Conservation (phyloP, 2,113 vertebrate genomes). For the Myotis lucifugus region DNA sequence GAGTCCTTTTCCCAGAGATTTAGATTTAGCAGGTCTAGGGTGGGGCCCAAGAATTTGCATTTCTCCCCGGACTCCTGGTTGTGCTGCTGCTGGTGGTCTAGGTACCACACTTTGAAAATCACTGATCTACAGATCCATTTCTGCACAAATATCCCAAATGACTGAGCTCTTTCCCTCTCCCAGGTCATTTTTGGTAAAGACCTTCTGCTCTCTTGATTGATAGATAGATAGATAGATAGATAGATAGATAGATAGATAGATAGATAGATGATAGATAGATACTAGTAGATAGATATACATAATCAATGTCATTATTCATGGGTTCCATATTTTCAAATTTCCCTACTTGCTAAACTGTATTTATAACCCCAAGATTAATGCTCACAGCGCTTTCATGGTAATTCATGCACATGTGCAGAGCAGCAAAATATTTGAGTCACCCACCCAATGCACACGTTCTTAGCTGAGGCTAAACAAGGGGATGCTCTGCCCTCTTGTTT, state of each 20-base stretch:
- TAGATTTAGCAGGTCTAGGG: background rate
- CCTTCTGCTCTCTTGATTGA: background rate
- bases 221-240: no score
- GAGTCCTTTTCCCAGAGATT: background rate
- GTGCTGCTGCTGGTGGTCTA: background rate
- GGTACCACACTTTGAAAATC: background rate
- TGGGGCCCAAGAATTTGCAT: background rate
- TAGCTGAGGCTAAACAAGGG: background rate
- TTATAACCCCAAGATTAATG: background rate
- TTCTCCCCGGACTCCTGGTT: background rate
- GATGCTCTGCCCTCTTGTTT: background rate
- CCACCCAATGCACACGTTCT: rapidly evolving
- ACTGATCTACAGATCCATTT: background rate
- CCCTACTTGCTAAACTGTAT: background rate
- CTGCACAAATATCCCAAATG: background rate
- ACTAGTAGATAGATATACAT: background rate
- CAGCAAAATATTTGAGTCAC: background rate
- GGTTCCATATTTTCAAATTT: background rate
- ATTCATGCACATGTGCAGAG: background rate
- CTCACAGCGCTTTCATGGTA: background rate
- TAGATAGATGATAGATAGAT: no score
- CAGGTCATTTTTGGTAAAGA: background rate
- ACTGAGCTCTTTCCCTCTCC: background rate
- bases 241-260: no score
- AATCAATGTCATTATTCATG: background rate